A percentile compares a stretch with the other conserved stretches of the same genome.
Conservation (phyloP, 2,888 invertebrate genomes). For the Acronicta aceris region DNA sequence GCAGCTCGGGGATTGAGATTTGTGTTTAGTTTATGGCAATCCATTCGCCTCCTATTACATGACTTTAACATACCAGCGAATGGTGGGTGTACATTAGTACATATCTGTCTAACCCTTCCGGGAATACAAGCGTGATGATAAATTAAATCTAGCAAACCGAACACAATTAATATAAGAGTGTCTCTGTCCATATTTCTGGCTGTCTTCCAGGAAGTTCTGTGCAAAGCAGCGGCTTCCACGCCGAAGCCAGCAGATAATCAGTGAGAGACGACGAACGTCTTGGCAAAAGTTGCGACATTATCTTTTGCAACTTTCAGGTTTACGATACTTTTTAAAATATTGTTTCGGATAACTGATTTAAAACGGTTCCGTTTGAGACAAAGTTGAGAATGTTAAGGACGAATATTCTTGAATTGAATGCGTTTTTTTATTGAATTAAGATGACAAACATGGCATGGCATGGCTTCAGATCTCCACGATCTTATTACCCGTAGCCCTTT, state of each 20-base stretch:
- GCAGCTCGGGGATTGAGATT: no score
- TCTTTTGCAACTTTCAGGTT: constrained; percentile 47
- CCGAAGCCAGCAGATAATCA: constrained; percentile 54
- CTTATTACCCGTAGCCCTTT: no score
- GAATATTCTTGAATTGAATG: no score
- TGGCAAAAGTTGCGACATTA: constrained; percentile 52
- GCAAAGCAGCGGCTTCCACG: constrained; percentile 35
- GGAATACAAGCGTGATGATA: no score
- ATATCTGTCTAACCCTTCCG: no score
- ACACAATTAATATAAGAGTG: constrained; percentile 46
- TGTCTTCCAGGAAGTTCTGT: constrained; percentile 33
- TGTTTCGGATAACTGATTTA: constrained; percentile 38
- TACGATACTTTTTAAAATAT: constrained; percentile 35
- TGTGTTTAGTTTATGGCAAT: no score
- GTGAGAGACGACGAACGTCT: constrained; percentile 34
- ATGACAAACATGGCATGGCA: no score
- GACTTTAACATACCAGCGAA: no score
- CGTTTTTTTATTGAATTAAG: no score
- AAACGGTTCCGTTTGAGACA: neutral
- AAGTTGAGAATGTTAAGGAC: neutral
- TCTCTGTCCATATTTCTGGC: constrained; percentile 42
- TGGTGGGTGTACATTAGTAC: no score
- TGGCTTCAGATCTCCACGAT: no score
- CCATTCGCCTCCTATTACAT: no score
- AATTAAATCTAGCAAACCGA: constrained; percentile 32